Base-by-base conservation (phyloP, 2,797 vertebrate species). In the Sebastes diaconus region DNA sequence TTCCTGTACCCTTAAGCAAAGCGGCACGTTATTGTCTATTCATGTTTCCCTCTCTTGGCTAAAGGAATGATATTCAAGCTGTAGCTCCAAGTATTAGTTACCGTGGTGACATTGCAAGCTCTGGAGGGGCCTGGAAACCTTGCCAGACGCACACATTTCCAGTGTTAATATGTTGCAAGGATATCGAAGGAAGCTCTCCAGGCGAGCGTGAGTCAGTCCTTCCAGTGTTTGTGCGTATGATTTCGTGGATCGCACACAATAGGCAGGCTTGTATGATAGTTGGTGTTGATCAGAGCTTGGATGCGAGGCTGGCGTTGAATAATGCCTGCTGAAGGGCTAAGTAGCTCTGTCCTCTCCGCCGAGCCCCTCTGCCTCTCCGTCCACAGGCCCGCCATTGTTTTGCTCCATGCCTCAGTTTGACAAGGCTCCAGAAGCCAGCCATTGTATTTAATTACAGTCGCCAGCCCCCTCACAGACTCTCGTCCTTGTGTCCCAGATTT, bases 391-490 rank as follows among this genome's bases (percentile, higher is more conserved):
- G 77, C 91, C 92, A 93, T 95, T 95, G 93, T 95, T 91, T 90
- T 80, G 77, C 83, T 89, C 88, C 85, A 87, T 91, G 89, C 89
- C 87, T 89, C 84, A 27, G 86, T 84, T 88, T 88, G 91, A 93
- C 91, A 83, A 67, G 90, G 77, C 91, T 94, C 91, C 91, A 93
- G 92, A 94, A 94, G 93, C 89, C 89, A 86, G 92, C 92, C 89
- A 93, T 94, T 95, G 95, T 95, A 92, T 94, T 95, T 95, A 95
- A 95, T 95, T 95, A 95, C 95, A 94, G 92, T 93, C 83, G 81
- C 92, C 92, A 90, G 92, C 91, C 89, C 92, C 90, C 89, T 90
- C 84, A 79, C 90, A 93, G 92, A 93, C 92, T 92, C 86, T 92
- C 85, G 88, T 94, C 92, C 94, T 90, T 83, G 92, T 92, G 94